phyloP scores from a whole-genome alignment of 1,140 invertebrate genomes.

The Zaprionus africanus region DNA sequence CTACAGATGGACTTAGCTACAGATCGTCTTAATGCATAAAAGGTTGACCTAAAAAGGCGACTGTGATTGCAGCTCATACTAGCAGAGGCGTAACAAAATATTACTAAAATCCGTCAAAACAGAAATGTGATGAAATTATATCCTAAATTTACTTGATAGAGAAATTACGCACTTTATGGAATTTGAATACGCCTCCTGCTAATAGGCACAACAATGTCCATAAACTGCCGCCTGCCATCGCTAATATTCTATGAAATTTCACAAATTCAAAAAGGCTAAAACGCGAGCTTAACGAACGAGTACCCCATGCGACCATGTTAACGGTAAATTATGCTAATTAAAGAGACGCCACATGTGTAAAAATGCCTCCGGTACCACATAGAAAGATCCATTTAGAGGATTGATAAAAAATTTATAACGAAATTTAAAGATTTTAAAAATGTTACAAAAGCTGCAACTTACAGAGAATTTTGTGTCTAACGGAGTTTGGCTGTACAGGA shows the following conservation, averaged over 20 bases:
- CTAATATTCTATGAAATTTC: constrained; percentile 39
- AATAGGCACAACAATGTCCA: background rate
- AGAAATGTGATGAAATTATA: background rate
- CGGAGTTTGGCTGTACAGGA: background rate
- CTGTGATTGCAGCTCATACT: background rate
- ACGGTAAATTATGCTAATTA: constrained; percentile 59
- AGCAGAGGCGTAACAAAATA: background rate
- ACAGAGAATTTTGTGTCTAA: background rate
- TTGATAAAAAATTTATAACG: background rate
- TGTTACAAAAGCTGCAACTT: background rate
- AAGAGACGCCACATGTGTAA: constrained; percentile 23
- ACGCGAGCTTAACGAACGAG: constrained; percentile 22
- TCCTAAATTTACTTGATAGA: background rate
- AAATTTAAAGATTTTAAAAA: background rate
- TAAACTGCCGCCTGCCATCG: background rate
- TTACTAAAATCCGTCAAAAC: background rate
- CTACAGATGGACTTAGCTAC: too few relatives aligned
- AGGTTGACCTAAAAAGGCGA: too few relatives aligned
- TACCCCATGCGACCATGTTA: background rate
- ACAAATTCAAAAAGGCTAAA: constrained; percentile 55
- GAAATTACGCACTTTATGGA: background rate
- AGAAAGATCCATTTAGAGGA: background rate
- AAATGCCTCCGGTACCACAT: constrained; percentile 55
- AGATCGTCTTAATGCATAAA: too few relatives aligned
- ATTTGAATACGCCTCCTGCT: background rate